phyloP scores from a whole-genome alignment of 2,797 vertebrate genomes.

The Leptatherina wallacei region DNA sequence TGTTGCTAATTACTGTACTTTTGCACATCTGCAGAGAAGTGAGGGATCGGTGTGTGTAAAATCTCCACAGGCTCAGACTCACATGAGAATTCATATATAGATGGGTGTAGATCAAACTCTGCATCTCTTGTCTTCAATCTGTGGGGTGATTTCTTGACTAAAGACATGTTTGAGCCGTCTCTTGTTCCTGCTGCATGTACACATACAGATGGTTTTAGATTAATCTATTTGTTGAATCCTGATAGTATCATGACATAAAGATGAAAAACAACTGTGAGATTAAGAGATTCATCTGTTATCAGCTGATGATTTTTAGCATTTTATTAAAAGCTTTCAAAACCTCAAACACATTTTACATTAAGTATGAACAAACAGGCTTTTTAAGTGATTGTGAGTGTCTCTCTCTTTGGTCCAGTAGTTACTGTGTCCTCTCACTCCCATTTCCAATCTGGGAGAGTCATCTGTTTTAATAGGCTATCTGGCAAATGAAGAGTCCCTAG shows the following conservation, averaged over 20 bases:
- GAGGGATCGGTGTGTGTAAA: conserved; percentile 38
- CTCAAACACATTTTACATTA: conserved; percentile 4
- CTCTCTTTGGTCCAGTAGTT: conserved; percentile 62
- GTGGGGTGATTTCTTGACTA: background rate
- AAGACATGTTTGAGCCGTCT: conserved; percentile 34
- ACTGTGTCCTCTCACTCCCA: conserved; percentile 69
- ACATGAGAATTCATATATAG: conserved; percentile 41
- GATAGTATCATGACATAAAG: conserved; percentile 53
- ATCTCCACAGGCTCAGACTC: conserved; percentile 19
- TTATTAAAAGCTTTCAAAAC: conserved; percentile 4
- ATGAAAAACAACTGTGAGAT: background rate
- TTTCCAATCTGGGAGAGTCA: conserved; percentile 81
- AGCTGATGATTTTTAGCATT: conserved; percentile 8
- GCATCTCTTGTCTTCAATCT: conserved; percentile 46
- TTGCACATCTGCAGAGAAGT: conserved; percentile 56
- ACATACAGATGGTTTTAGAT: conserved; percentile 62
- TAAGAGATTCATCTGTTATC: conserved; percentile 1
- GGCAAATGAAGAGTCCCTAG: conserved; percentile 81
- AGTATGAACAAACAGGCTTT: conserved; percentile 25
- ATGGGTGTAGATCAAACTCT: conserved; percentile 57
- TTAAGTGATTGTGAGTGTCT: conserved; percentile 39
- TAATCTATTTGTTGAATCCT: conserved; percentile 52
- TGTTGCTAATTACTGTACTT: conserved; percentile 58
- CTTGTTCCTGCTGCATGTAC: conserved; percentile 28
- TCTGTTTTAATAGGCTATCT: conserved; percentile 85